Conservation (phyloP, 2,113 vertebrate genomes). For the Fulmarus glacialis region DNA sequence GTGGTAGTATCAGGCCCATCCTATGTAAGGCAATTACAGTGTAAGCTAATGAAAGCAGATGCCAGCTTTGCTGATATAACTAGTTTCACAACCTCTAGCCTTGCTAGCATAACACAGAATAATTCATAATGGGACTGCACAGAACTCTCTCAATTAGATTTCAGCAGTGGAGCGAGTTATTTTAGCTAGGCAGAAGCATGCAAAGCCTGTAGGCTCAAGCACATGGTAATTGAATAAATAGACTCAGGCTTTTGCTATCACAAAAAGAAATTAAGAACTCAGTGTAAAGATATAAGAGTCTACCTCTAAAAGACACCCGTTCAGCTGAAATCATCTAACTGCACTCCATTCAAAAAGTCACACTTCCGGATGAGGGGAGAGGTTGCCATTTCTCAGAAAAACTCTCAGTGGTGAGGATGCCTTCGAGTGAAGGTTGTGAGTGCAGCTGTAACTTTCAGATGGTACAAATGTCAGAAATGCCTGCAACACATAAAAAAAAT, state of each 20-base stretch:
- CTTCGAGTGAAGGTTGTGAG: neutral
- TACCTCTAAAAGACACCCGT: neutral
- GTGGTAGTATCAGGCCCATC: neutral
- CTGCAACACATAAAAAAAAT: neutral
- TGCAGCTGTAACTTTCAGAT: neutral
- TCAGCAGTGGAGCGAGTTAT: constrained; percentile 37
- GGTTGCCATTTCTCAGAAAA: neutral
- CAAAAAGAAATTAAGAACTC: constrained; percentile 49
- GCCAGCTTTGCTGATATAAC: constrained; percentile 58
- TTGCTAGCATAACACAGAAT: constrained; percentile 66
- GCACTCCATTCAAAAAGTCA: constrained; percentile 6
- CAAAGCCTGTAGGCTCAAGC: constrained; percentile 39
- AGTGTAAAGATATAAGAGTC: neutral
- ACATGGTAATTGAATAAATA: constrained; percentile 55
- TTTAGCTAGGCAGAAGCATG: constrained; percentile 59
- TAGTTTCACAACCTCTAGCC: constrained; percentile 61
- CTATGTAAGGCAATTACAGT: constrained; percentile 40
- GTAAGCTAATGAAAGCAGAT: constrained; percentile 63
- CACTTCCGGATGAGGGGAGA: neutral
- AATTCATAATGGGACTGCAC: constrained; percentile 71
- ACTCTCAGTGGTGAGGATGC: neutral
- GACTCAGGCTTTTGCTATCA: constrained; percentile 29
- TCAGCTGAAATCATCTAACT: constrained; percentile 12
- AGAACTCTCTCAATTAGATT: constrained; percentile 75
- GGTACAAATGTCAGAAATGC: neutral